phyloP scores from a whole-genome alignment of 2,113 vertebrate species.

The Tursiops truncatus region DNA sequence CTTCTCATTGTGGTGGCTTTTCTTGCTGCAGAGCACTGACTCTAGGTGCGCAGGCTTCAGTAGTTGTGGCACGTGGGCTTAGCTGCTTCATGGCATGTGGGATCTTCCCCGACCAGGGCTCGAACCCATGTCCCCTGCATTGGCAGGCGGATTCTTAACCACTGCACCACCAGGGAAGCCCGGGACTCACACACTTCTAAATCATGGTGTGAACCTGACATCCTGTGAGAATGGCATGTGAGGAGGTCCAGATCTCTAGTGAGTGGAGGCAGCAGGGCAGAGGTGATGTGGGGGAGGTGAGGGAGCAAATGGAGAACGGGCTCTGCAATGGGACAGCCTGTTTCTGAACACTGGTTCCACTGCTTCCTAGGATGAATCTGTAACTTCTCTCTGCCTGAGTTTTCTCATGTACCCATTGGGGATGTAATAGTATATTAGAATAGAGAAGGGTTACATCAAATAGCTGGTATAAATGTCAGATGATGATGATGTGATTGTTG shows the following conservation, averaged over 20 bases:
- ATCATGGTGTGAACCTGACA: background rate
- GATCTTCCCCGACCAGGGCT: no score
- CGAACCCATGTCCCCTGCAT: no score
- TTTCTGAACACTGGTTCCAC: background rate
- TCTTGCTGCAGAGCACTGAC: no score
- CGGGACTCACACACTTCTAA: background rate
- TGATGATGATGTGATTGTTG: background rate
- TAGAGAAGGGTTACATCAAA: background rate
- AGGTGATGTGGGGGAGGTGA: background rate
- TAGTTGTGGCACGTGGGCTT: no score
- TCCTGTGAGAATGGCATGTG: background rate
- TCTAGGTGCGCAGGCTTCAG: no score
- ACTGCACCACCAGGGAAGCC: no score
- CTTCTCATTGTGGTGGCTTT: no score
- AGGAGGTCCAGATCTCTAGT: background rate
- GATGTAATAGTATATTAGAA: no score
- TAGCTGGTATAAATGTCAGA: background rate
- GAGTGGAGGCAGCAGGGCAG: background rate
- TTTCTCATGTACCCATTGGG: background rate
- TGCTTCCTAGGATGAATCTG: background rate
- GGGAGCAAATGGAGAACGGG: fast-evolving
- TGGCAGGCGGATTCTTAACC: no score
- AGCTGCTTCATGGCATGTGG: no score
- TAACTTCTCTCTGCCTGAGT: background rate
- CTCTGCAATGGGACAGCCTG: background rate